Base-by-base conservation (phyloP, 2,888 invertebrate genomes). In the Nomada ruficornis region DNA sequence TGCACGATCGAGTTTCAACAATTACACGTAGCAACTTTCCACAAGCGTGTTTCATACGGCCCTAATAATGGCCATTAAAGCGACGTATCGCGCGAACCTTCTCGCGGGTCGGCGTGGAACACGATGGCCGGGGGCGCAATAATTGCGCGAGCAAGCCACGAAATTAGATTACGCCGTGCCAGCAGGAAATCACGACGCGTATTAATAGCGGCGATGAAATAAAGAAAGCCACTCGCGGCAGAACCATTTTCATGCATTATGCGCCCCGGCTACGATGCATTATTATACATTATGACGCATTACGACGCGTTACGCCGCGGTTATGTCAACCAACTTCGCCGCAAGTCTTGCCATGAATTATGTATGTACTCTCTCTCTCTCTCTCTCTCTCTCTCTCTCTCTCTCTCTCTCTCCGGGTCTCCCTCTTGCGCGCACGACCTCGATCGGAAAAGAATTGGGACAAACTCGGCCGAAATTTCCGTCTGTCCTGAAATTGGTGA, bases 211-310 rank as follows among this genome's bases (percentile, higher is more conserved):
- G 57, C 77, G 78, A 67, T 73, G 80, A 86, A 85, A 86, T 87
- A 82, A 86, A 86, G 86, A 86, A 86, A 86, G 73, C 44, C 87
- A 75, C 64, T 74, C 52, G 67, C 65, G 60, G 65, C 74, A 29
- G 82, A 82, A 71, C 80, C 87, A 85, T 86, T 84, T 84, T 82
- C 86, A 77, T 72, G 72, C 82, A 86, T 82, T 85, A 85, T 72
- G 65, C 85, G 63, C 50, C 67, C 73, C 73, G 74, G 72, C 84
- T 84, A 65, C 77, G 69, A 77, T 76, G 87, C 86, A 87, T 86
- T 87, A 86, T 87, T 84, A 82, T 80, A 72, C 86, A 86, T 86
- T 87, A 86, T 76, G 62, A 76, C 71, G 80, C 85, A 80, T 87
- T 87, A 84, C 77, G 80, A 80, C 73, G 73, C 86, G 83, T 77